phyloP scores from a whole-genome alignment of 2,888 invertebrate genomes.

The Eudemis profundana region DNA sequence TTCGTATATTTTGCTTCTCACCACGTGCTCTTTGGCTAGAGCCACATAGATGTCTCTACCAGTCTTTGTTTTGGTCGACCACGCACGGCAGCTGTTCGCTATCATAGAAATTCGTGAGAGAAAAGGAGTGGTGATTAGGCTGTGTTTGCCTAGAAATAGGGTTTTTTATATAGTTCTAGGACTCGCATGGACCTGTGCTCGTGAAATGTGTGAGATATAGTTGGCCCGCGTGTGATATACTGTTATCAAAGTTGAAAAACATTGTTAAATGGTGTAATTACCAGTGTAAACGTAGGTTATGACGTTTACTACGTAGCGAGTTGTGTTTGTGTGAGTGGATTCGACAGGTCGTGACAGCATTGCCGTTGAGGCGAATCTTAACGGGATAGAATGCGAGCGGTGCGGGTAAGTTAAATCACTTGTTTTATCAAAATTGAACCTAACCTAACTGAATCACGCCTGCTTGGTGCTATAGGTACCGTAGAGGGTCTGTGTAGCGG shows the following conservation, averaged over 20 bases:
- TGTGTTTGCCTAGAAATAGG: constrained; percentile 77
- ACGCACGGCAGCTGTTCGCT: constrained; percentile 84
- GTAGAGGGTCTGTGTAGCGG: constrained; percentile 54
- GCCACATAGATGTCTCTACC: constrained; percentile 67
- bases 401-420: constrained; percentile 55
- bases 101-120: constrained; percentile 83
- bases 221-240: constrained; percentile 68
- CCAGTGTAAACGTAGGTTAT: constrained; percentile 79
- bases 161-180: constrained; percentile 79
- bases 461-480: constrained; percentile 48
- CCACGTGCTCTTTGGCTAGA: background rate
- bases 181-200: constrained; percentile 63
- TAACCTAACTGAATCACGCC: constrained; percentile 70
- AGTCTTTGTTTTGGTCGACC: constrained; percentile 81
- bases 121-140: constrained; percentile 85
- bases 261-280: constrained; percentile 74
- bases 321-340: constrained; percentile 74
- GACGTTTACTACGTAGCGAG: constrained; percentile 79
- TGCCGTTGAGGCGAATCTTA: constrained; percentile 82
- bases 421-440: constrained; percentile 48
- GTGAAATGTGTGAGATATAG: constrained; percentile 66
- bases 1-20: background rate
- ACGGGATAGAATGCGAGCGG: constrained; percentile 77
- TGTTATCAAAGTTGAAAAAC: constrained; percentile 69
- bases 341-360: constrained; percentile 68